Percentiles rank a stretch among this genome's conserved stretches.
Evolutionary conservation across 2,113 vertebrate genomes (phyloP).

Genomic region (Hepsetus odoe): DNA sequence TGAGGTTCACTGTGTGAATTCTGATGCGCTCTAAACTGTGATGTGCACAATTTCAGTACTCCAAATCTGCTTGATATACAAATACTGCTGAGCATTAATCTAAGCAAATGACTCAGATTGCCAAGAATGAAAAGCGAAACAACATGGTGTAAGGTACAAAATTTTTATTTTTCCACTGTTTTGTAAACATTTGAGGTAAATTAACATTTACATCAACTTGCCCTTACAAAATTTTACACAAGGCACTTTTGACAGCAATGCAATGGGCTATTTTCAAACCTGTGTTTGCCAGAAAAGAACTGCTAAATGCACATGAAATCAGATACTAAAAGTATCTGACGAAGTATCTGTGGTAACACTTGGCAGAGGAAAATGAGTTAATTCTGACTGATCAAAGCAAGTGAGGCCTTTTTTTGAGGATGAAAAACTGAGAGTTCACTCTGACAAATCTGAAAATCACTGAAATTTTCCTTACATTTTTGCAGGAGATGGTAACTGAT

Average conservation of each 20-base stretch:
- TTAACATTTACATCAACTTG: conserved; percentile 83
- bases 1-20: not conserved
- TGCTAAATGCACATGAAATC: conserved; percentile 57
- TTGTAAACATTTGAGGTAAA: conserved; percentile 90
- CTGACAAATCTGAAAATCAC: not conserved
- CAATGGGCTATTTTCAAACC: conserved; percentile 54
- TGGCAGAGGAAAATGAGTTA: not conserved
- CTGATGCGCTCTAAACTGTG: not conserved
- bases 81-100: no score
- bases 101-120: no score
- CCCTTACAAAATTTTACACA: conserved; percentile 79
- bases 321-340: not conserved
- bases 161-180: conserved; percentile 85
- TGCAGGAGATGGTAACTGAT: not conserved
- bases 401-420: not conserved
- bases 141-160: conserved; percentile 77
- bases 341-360: conserved; percentile 40
- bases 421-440: not conserved
- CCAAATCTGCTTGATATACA: not conserved
- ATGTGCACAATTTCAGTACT: not conserved
- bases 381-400: not conserved
- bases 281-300: conserved; percentile 62
- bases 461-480: not conserved
- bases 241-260: conserved; percentile 78
- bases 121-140: not conserved